Percentiles rank a stretch among this genome's conserved stretches.
Conservation (phyloP, 2,888 invertebrate species). For the Steromphala cineraria region DNA sequence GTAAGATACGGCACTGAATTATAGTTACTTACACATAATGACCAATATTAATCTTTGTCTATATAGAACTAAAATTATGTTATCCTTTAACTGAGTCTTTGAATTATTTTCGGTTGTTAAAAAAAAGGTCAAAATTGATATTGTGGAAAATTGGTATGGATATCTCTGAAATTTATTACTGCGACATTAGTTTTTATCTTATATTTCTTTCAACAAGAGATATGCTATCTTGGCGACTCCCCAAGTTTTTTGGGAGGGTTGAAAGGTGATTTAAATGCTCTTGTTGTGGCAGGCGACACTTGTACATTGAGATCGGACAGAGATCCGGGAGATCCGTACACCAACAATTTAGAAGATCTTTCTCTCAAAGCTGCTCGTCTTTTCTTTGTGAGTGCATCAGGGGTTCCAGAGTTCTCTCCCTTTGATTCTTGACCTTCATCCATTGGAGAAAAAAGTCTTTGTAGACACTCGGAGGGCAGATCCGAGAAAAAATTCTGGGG, state of each 20-base stretch:
- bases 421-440: background rate
- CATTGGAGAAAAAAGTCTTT: conserved; percentile 23
- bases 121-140: too few relatives aligned
- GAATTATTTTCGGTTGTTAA: too few relatives aligned
- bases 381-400: conserved; percentile 24
- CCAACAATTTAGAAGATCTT: conserved; percentile 49
- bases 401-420: conserved; percentile 5
- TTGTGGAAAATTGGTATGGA: too few relatives aligned
- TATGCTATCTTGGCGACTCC: background rate
- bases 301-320: conserved; percentile 47
- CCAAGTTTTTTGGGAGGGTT: background rate
- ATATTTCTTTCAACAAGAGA: too few relatives aligned
- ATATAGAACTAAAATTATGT: too few relatives aligned
- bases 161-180: too few relatives aligned
- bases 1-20: too few relatives aligned
- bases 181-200: too few relatives aligned
- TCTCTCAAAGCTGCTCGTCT: conserved; percentile 36
- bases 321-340: conserved; percentile 49
- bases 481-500: conserved; percentile 18
- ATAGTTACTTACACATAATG: too few relatives aligned
- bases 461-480: conserved; percentile 21
- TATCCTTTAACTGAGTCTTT: too few relatives aligned
- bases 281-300: conserved; percentile 41
- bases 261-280: conserved; percentile 56
- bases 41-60: too few relatives aligned